phyloP scores from a whole-genome alignment of 2,113 vertebrate species.

The Brienomyrus longianalis region DNA sequence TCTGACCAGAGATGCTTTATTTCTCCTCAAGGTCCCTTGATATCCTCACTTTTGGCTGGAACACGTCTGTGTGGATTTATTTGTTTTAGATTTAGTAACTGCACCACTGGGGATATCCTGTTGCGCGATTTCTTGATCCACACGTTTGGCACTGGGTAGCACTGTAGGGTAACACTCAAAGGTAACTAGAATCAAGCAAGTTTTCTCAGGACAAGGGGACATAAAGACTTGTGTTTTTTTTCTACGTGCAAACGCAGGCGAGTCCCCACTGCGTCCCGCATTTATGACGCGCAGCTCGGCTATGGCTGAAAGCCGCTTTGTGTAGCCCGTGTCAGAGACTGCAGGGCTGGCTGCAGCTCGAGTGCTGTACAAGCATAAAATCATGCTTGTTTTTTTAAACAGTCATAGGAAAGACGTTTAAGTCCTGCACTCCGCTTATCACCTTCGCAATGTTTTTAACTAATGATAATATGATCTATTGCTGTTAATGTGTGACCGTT shows the following conservation, averaged over 20 bases:
- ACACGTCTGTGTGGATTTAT: constrained; percentile 31
- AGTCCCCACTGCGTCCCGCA: not conserved
- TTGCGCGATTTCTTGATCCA: constrained; percentile 34
- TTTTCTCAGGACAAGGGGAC: not conserved
- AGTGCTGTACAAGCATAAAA: not conserved
- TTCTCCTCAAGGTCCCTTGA: constrained; percentile 28
- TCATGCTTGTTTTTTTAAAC: not conserved
- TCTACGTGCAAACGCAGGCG: not conserved
- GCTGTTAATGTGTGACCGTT: constrained; percentile 9
- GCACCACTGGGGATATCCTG: constrained; percentile 32
- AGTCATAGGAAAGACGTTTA: not conserved
- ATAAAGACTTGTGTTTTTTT: not conserved
- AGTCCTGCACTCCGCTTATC: not conserved
- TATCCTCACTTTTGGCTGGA: constrained; percentile 24
- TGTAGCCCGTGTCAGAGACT: not conserved
- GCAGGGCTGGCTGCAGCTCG: not conserved
- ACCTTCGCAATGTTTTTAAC: not conserved
- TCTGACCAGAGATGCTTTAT: constrained; percentile 10
- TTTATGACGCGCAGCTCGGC: not conserved
- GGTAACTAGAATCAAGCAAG: constrained; percentile 29
- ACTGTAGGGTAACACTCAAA: constrained; percentile 22
- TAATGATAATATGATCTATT: not conserved
- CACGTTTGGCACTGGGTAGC: constrained; percentile 26
- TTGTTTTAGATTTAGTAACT: constrained; percentile 27
- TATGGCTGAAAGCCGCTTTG: not conserved